Evolutionary conservation across 1,140 invertebrate species (phyloP), one percentile per base, ranked within the genome.

Genomic region (Tetramorium simillimum): DNA sequence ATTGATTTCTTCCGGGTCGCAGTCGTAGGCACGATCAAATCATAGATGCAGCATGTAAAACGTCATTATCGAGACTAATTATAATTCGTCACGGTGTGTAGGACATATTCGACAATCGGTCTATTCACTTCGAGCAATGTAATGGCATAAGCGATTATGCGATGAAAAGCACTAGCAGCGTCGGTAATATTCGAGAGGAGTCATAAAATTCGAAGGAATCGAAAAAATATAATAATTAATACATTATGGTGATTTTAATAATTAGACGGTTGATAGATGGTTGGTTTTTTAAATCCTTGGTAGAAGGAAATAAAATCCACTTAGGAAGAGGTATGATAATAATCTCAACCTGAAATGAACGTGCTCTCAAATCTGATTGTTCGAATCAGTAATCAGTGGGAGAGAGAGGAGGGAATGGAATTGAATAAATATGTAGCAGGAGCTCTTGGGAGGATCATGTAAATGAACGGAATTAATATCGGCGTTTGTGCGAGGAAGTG

Each of bases 1-100:
- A 92, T 92, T 89, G 91, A 92, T 90, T 92, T 84, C 90, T 92
- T 92, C 82, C 90, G 86, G 86, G 89, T 88, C 88, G 90, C 89
- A 72, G 89, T 89, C 69, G 18, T 21, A 84, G 85, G 86, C 82
- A 88, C 88, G 89, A 93, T 92, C 89, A 88, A 75, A 88, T 86
- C 58, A 82, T 53, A 86, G 77, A 82, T 28, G 85, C 43, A 60
- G 78, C 58, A 37, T 51, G 77, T 46, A 88, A 86, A 53, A 88
- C 73, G 88, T 89, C 89, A 92, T 91, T 77, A 86, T 87, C 81
- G 85, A 53, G 77, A 87, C 88, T 93, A 93, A 93, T 93, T 93
- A 89, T 92, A 91, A 89, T 56, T 60, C 65, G 67, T 86, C 85
- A 88, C 80, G 80, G 81, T 73, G 86, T 89, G 87, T 88, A 90